These are phyloP conservation scores for Chrysomela aeneicollis DNA, from an alignment of 2,888 invertebrate genomes.

Conservation along the genomic window DNA sequence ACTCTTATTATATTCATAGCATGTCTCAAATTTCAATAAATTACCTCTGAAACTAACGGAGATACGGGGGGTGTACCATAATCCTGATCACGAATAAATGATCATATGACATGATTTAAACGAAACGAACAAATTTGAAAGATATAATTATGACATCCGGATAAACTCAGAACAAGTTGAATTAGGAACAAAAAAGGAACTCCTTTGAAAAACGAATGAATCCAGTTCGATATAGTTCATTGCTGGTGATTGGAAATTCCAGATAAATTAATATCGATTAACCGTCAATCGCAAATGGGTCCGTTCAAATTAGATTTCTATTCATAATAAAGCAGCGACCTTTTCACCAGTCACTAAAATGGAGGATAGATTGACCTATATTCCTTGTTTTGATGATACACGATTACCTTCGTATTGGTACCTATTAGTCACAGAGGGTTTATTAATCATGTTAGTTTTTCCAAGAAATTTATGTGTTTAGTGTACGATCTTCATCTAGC, in stretches of 20 bases:
- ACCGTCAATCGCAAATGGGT: background rate
- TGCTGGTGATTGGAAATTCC: background rate
- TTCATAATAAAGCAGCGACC: constrained; percentile 43
- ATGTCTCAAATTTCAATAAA: too few relatives aligned
- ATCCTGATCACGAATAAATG: too few relatives aligned
- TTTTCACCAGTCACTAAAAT: constrained; percentile 24
- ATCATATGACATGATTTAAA: too few relatives aligned
- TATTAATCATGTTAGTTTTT: background rate
- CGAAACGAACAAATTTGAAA: too few relatives aligned
- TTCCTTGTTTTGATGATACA: background rate
- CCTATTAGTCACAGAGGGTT: background rate
- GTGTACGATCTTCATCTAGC: too few relatives aligned
- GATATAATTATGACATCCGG: too few relatives aligned
- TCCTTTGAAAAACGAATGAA: constrained; percentile 5
- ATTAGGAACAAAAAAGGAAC: too few relatives aligned
- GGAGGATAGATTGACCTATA: background rate
- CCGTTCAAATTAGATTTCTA: constrained; percentile 21
- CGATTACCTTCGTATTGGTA: background rate
- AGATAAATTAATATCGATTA: constrained; percentile 13
- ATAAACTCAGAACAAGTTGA: too few relatives aligned
- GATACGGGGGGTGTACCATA: too few relatives aligned
- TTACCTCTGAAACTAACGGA: too few relatives aligned
- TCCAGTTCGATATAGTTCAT: constrained; percentile 12
- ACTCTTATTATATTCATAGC: too few relatives aligned
- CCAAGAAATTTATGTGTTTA: too few relatives aligned